These are phyloP conservation scores for Calameuta idolon DNA, from an alignment of 2,888 invertebrate genomes.

Conservation along the genomic window DNA sequence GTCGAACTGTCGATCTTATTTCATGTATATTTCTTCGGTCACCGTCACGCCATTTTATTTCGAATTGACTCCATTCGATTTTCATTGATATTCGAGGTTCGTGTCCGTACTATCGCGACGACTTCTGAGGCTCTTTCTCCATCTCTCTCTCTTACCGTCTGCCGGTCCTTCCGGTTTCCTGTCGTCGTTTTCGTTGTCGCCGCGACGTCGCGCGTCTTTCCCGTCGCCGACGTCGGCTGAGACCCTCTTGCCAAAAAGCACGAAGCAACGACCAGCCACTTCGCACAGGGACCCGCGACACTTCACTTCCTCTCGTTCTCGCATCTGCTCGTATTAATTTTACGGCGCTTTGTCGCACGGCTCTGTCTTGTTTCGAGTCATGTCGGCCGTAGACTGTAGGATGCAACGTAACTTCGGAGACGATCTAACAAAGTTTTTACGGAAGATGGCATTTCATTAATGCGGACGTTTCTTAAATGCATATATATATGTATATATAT, in stretches of 20 bases:
- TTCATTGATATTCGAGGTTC: neutral
- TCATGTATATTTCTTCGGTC: neutral
- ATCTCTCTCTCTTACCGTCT: constrained; percentile 10
- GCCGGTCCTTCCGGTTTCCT: constrained; percentile 15
- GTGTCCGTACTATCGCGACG: neutral
- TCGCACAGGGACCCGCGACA: neutral
- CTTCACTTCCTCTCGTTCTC: neutral
- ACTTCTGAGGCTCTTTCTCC: constrained; percentile 6
- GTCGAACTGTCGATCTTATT: neutral
- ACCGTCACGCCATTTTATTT: neutral
- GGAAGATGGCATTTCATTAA: neutral
- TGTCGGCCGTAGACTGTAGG: neutral
- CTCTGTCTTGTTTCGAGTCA: neutral
- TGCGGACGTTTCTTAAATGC: neutral
- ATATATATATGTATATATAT: too few relatives aligned
- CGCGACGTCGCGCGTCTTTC: constrained; percentile 3
- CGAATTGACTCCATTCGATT: neutral
- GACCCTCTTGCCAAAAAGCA: neutral
- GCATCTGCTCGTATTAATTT: neutral
- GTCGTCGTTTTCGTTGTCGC: constrained; percentile 4
- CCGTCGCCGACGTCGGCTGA: neutral
- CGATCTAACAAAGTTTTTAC: neutral
- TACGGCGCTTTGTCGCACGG: neutral
- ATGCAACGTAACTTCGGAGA: neutral
- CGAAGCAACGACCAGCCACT: neutral